Percentiles rank a stretch among this genome's conserved stretches.
Evolutionary conservation across 2,797 vertebrate species (phyloP).

Genomic region (Anisognathus igniventris): DNA sequence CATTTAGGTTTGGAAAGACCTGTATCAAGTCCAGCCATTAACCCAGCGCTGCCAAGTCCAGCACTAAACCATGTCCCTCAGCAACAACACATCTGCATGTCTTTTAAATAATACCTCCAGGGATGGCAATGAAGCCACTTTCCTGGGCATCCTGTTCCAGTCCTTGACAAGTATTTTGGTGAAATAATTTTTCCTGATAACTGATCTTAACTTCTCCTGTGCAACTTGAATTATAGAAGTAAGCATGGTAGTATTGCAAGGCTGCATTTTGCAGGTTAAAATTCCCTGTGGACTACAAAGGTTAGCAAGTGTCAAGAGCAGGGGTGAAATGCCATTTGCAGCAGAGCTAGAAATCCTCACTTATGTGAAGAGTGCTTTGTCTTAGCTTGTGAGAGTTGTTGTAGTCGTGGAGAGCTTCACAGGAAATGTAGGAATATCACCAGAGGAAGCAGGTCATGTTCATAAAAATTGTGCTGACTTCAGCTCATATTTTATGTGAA

Average conservation of each 20-base stretch:
- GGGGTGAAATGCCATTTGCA: background rate
- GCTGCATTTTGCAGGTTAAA: background rate
- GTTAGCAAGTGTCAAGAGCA: background rate
- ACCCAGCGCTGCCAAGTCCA: background rate
- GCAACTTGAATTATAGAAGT: background rate
- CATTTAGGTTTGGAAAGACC: background rate
- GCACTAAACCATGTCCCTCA: background rate
- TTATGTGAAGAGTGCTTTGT: rapidly evolving
- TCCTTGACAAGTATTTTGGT: background rate
- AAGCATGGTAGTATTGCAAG: background rate
- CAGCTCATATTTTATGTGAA: background rate
- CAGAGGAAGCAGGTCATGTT: rapidly evolving
- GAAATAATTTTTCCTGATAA: background rate
- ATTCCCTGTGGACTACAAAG: rapidly evolving
- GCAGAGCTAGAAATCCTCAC: background rate
- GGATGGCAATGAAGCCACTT: background rate
- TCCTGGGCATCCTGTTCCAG: background rate
- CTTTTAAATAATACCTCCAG: background rate
- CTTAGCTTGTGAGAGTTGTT: background rate
- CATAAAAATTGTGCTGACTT: background rate
- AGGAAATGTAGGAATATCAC: background rate
- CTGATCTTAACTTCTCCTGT: background rate
- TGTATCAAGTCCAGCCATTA: background rate
- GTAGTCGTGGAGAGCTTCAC: background rate
- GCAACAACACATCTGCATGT: background rate